Base-by-base conservation (phyloP, 2,113 vertebrate species). In the Chionodraco myersi region DNA sequence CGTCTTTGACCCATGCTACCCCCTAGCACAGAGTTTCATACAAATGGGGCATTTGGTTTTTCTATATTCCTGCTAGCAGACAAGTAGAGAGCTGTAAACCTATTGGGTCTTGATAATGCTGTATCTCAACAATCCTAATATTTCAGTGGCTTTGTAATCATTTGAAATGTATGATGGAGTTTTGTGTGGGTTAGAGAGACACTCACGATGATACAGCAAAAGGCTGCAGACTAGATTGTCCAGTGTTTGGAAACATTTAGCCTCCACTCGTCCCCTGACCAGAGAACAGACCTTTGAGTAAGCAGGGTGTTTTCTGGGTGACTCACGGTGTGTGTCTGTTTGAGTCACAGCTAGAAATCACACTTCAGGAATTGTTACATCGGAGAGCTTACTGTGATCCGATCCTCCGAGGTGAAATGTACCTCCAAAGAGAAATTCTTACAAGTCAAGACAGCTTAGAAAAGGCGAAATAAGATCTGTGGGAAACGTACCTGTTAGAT, bases 331-430 rank as follows among this genome's bases (percentile, higher is more conserved):
- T n/a, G n/a, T n/a, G n/a, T 41, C 36, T 7, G 36, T 30, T 30
- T 89, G 84, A 88, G 76, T 91, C 83, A 81, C 79, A 62, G 78
- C 56, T 71, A 63, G 74, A 65, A 86, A 90, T 82, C 80, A 72
- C 71, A 65, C 70, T 81, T 80, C 10, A 80, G 72, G 82, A 86
- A 75, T 86, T 80, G 87, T 91, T 84, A 86, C 16, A 26, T 77
- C 86, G 89, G 82, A 90, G 82, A 63, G 74, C 76, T 83, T 66
- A 74, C 61, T 11, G 65, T 21, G 49, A 75, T 82, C 75, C 47
- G 67, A 80, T 74, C 64, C 65, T 88, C 87, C 1, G 34, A 76
- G 61, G 70, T 60, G 59, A 79, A 77, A 75, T 52, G 82, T 74
- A 78, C 36, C 52, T 51, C 57, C 13, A 10, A 80, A 79, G 52